Base-by-base conservation (phyloP, 2,888 invertebrate species). In the Omphaloscelis lunosa region DNA sequence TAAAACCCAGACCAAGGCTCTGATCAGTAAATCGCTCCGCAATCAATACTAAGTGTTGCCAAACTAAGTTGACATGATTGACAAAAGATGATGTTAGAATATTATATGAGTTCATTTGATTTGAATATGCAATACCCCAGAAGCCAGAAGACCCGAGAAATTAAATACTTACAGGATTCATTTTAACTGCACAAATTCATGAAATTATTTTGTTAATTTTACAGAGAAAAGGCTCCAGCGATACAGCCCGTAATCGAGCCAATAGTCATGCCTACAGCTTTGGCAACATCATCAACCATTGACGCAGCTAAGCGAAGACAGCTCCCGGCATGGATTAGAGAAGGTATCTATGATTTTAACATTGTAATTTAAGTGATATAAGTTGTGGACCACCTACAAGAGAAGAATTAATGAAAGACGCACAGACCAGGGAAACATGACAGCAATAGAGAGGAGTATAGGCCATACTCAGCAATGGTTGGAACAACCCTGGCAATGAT, bases 281-380 rank as follows among this genome's bases (percentile, higher is more conserved):
- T 91, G 70, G 84, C 92, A 1, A 90, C 92, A 65, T 92, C 92
- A 61, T 92, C 95, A 20, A 97, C 96, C 51, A 95, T 97, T 92
- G 99, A 99, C 94, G 98, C 99, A 27, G 98, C 98, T 29, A 99
- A 99, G 94, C 97, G 99, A 58, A 98, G 99, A 91, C 98, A 98
- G 89, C 97, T 99, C 39, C 99, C 99, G n/a, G 99, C 98, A 0
- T 99, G 99, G 99, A 99, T 99, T 86, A 97, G 99, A 93, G 99
- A 99, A 97, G 99, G 99, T 51, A 15, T 45, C 5, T 45, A 45
- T 45, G 5, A 15, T 45, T 45, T 45, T 45, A 45, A 45, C 45
- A 45, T 45, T 45, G 45, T 45, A 45, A 45, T 45, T 45, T 45
- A 45, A 15, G 45, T 45, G 3, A 15, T 45, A 45, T 45, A 45